A percentile compares a stretch with the other conserved stretches of the same genome.
phyloP scores from a whole-genome alignment of 1,140 invertebrate genomes.

The Conus ventricosus region DNA sequence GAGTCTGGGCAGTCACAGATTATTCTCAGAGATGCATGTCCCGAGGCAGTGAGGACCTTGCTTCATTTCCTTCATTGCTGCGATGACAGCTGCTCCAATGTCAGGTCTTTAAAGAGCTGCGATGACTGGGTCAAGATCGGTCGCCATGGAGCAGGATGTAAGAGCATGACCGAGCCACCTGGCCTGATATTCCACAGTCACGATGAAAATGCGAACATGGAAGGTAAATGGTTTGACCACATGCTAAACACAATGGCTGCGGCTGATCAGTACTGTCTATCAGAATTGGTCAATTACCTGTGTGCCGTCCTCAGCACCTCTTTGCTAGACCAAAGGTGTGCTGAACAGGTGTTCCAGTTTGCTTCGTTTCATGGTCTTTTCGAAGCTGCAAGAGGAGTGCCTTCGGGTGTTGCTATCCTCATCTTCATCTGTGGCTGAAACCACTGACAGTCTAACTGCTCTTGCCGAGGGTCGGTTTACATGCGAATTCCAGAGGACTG shows the following conservation, averaged over 20 bases:
- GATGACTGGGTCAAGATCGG: no score
- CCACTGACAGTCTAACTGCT: not conserved
- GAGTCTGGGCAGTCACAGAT: constrained; percentile 54
- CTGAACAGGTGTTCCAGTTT: constrained; percentile 28
- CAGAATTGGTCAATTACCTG: constrained; percentile 35
- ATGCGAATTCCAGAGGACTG: not conserved
- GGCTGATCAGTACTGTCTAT: constrained; percentile 36
- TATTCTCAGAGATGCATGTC: constrained; percentile 41
- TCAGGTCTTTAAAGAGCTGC: not conserved
- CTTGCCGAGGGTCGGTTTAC: constrained; percentile 14
- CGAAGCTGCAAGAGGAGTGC: constrained; percentile 20
- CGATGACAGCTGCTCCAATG: constrained; percentile 22
- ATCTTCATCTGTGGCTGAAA: not conserved
- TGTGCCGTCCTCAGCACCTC: constrained; percentile 1
- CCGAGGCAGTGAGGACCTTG: constrained; percentile 46
- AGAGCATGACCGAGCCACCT: not conserved
- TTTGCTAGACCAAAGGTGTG: not conserved
- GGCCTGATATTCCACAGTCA: not conserved
- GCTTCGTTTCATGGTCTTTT: constrained; percentile 26
- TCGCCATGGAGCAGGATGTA: not conserved
- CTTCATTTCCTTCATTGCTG: constrained; percentile 58
- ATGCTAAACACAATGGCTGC: constrained; percentile 26
- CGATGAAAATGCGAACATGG: not conserved
- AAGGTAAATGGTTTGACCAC: not conserved
- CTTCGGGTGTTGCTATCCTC: constrained; percentile 18